These are phyloP conservation scores for Leucoraja erinaceus DNA, from an alignment of 2,113 vertebrate genomes.

Conservation along the genomic window DNA sequence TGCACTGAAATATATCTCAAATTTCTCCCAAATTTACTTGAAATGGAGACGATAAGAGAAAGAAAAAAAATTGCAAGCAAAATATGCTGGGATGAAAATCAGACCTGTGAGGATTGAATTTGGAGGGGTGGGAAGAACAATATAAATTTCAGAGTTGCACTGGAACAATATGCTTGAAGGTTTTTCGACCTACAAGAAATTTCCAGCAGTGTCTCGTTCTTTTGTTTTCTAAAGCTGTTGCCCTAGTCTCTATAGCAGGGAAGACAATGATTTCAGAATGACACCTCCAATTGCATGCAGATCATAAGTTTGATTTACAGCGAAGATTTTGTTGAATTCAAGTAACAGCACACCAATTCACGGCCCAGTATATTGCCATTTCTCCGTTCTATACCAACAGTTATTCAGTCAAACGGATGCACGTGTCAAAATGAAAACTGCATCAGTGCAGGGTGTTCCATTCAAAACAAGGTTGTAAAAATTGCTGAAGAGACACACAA, in stretches of 20 bases:
- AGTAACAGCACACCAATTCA: not conserved
- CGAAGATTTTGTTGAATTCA: not conserved
- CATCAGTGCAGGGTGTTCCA: not conserved
- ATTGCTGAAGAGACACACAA: too few relatives aligned
- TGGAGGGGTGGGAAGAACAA: not conserved
- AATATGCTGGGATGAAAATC: not conserved
- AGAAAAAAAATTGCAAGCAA: not conserved
- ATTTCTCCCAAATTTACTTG: not conserved
- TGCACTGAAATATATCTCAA: not conserved
- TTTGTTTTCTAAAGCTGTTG: not conserved
- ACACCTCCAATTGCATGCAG: not conserved
- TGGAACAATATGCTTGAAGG: not conserved
- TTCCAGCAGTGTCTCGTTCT: not conserved
- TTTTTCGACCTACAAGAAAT: not conserved
- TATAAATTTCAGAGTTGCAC: not conserved
- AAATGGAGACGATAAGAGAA: not conserved
- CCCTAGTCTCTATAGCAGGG: not conserved
- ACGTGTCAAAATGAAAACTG: not conserved
- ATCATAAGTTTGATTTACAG: not conserved
- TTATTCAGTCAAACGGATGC: not conserved
- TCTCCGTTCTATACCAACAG: not conserved
- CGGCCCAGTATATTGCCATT: not conserved
- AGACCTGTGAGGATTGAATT: not conserved
- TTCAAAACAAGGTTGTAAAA: too few relatives aligned
- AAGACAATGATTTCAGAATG: not conserved